Evolutionary conservation across 2,797 vertebrate species (phyloP).

Genomic region (Buceros bicornis): DNA sequence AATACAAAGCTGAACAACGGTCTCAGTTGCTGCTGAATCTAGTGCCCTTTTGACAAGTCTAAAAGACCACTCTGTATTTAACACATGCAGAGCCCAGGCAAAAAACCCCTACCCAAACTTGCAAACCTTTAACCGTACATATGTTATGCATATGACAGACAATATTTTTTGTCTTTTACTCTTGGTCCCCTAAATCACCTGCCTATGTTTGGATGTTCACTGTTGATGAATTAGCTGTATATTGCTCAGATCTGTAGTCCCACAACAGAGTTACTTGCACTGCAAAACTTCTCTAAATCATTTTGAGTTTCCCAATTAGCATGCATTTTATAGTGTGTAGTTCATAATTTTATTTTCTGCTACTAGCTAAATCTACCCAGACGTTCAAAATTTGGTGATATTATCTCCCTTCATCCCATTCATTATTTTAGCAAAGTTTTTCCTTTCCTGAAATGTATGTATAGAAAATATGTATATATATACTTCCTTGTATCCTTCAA

Average conservation of each 20-base stretch:
- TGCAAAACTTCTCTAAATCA: slow-evolving; percentile 21
- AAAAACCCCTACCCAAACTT: neutral
- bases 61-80: neutral
- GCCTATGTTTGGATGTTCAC: neutral
- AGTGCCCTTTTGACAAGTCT: neutral
- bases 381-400: slow-evolving; percentile 31
- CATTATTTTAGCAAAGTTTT: slow-evolving; percentile 1
- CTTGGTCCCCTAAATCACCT: neutral
- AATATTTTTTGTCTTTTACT: neutral
- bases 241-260: neutral
- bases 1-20: neutral
- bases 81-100: too few species aligned
- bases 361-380: slow-evolving; percentile 46
- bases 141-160: neutral
- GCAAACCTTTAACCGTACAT: neutral
- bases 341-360: slow-evolving; percentile 62
- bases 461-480: neutral
- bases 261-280: neutral
- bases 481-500: neutral
- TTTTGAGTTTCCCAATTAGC: slow-evolving; percentile 66
- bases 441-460: neutral
- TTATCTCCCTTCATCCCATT: neutral
- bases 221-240: neutral
- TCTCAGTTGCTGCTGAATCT: neutral
- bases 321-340: slow-evolving; percentile 41